Base-by-base conservation (phyloP, 2,888 invertebrate species). In the Brachyptera putata region DNA sequence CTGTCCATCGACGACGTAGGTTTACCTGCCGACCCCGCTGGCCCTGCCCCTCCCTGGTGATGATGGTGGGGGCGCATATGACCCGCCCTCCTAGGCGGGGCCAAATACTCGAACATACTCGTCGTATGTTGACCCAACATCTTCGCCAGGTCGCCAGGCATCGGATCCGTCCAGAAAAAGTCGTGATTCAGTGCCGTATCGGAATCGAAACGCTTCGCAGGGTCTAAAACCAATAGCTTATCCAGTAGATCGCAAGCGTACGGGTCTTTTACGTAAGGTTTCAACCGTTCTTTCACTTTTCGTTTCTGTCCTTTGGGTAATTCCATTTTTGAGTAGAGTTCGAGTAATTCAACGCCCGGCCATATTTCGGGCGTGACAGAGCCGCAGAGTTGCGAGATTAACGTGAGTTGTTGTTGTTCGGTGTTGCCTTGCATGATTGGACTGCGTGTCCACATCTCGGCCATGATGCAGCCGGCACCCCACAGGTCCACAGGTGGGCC, bases 391-490 rank as follows among this genome's bases (percentile, higher is more conserved):
- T 96, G 95, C 0, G 93, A 92, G 63, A 99, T 99, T 14, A 97
- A 80, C 25, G 90, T 91, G 9, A 99, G 75, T 71, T 99, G 99
- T 71, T 95, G 92, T 70, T 96, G 96, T 69, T 99, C 99, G 0
- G 96, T 95, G 55, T 90, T 92, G 16, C 99, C 46, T 79, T 92
- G 92, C 92, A 94, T 93, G 62, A 94, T 93, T 0, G 94, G 98
- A 3, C 76, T 79, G 66, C 85, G 79, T 0, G 96, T 98, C 98
- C 98, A 99, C 94, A 99, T 94, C 78, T 99, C 99, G 0, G 98
- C 98, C 98, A 99, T 98, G 64, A 99, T 99, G 72, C 99, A 99
- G 0, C 99, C 99, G 0, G 95, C 97, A 1, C 92, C 92, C 92
- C 92, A 92, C 78, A 98, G 84, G 78, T 99, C 99, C 13, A 99